Conservation (phyloP, 1,140 invertebrate genomes). For the Drosophila micromelanica region DNA sequence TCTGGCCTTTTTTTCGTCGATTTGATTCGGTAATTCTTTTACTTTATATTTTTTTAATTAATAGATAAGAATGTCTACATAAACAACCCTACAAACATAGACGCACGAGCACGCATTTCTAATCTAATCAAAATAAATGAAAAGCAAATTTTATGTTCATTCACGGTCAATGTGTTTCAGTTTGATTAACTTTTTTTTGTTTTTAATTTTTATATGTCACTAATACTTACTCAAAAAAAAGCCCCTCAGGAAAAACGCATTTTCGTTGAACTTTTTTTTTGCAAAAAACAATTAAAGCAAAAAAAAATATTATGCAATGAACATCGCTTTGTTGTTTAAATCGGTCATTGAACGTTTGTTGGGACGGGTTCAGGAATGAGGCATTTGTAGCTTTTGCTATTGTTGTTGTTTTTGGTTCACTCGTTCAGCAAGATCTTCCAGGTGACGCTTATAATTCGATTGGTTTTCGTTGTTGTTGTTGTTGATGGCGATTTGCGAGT, state of each 20-base stretch:
- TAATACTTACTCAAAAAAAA: not conserved
- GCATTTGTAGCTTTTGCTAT: conserved; percentile 28
- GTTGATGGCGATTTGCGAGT: conserved; percentile 30
- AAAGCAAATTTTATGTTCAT: conserved; percentile 61
- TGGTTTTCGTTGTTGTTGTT: conserved; percentile 25
- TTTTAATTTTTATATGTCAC: conserved; percentile 5
- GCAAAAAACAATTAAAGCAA: conserved; percentile 18
- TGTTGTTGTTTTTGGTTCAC: conserved; percentile 3
- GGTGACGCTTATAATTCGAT: conserved; percentile 42
- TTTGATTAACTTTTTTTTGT: conserved; percentile 25
- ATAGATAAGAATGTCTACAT: conserved; percentile 54
- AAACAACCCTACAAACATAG: conserved; percentile 29
- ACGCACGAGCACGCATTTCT: conserved; percentile 10
- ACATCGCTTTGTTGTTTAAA: conserved; percentile 45
- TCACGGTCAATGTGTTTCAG: conserved; percentile 75
- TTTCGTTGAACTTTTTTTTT: conserved; percentile 52
- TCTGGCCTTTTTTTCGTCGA: conserved; percentile 41
- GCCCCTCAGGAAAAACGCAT: conserved; percentile 51
- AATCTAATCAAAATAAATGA: conserved; percentile 59
- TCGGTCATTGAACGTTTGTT: conserved; percentile 65
- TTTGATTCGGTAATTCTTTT: conserved; percentile 35
- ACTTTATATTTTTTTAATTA: conserved; percentile 40
- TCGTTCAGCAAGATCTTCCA: conserved; percentile 35
- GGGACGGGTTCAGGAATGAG: conserved; percentile 27
- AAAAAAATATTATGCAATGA: conserved; percentile 68